Evolutionary conservation across 2,888 invertebrate species (phyloP).

Genomic region (Sceliomorpha sp.): DNA sequence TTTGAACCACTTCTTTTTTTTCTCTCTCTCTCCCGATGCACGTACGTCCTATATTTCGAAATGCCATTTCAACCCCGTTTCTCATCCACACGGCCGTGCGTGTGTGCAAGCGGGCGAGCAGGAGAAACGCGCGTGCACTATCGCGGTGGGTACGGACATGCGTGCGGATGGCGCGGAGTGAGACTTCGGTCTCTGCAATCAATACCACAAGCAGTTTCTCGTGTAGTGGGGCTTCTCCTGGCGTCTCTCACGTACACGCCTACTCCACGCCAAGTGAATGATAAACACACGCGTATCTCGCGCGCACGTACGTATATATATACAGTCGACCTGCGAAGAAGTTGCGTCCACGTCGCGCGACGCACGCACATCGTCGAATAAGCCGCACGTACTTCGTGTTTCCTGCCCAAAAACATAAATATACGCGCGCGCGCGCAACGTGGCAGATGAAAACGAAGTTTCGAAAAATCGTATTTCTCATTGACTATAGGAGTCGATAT

Average conservation of each 20-base stretch:
- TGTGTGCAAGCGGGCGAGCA: constrained; percentile 27
- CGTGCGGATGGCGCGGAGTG: constrained; percentile 56
- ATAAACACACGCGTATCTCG: constrained; percentile 17
- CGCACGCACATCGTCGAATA: too few species aligned
- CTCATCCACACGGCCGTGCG: constrained; percentile 18
- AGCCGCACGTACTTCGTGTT: too few species aligned
- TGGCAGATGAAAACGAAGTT: too few species aligned
- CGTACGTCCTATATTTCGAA: constrained; percentile 34
- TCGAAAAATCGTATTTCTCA: too few species aligned
- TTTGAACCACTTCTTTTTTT: constrained; percentile 15
- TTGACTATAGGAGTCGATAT: too few species aligned
- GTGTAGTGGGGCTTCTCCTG: constrained; percentile 52
- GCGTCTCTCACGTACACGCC: constrained; percentile 25
- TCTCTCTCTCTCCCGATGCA: constrained; percentile 11
- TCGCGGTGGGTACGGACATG: constrained; percentile 44
- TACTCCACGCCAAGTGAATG: constrained; percentile 18
- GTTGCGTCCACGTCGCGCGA: too few species aligned
- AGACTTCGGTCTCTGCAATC: constrained; percentile 64
- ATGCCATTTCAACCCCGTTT: constrained; percentile 30
- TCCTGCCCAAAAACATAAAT: too few species aligned
- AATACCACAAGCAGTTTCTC: constrained; percentile 62
- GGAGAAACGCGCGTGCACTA: constrained; percentile 35
- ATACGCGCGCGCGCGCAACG: too few species aligned
- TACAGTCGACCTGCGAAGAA: too few species aligned
- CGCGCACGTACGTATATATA: constrained; percentile 4